Base-by-base conservation (phyloP, 2,888 invertebrate genomes). In the Philopedon plagiatum region DNA sequence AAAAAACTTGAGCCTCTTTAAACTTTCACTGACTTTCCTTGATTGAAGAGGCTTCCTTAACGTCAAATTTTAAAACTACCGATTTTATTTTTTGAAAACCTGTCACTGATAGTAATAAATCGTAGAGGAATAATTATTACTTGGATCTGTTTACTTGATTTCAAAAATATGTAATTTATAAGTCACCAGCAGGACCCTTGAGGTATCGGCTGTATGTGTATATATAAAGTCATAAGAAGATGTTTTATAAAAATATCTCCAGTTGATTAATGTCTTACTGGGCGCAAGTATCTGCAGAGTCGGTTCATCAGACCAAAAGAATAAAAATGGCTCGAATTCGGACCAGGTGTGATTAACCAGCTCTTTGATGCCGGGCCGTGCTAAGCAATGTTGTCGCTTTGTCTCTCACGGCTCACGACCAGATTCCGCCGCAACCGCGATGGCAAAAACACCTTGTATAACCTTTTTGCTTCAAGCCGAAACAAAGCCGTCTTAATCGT, bases 301-400 rank as follows among this genome's bases (percentile, higher is more conserved):
- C 74, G 74, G 71, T 74, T 74, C 68, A 74, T 74, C 74, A 74
- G 71, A 74, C 64, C 64, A 66, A 74, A 74, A 74, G 60, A 74
- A 74, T 74, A 74, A 74, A 74, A 74, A 74, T 74, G 68, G 61
- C 71, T 71, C 74, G 74, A 74, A 74, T 74, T 74, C 51, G 71
- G 68, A 65, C 71, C 74, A 74, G 74, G 74, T 74, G 74, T 74
- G 74, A 74, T 74, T 74, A 74, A 71, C 71, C 74, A 68, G 74
- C 67, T 58, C 60, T 74, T 74, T 74, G 74, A 74, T 74, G 74
- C 74, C 68, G 71, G 63, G 68, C 56, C 71, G 74, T 68, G 74
- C 71, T 67, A 74, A 74, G 68, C 74, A 74, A 74, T 74, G 74
- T 74, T 71, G 71, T 74, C 71, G 71, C 74, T 71, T 74, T 74